Evolutionary conservation across 2,113 vertebrate genomes (phyloP), one percentile per base, ranked within the genome.

Genomic region (Trematomus loennbergii): DNA sequence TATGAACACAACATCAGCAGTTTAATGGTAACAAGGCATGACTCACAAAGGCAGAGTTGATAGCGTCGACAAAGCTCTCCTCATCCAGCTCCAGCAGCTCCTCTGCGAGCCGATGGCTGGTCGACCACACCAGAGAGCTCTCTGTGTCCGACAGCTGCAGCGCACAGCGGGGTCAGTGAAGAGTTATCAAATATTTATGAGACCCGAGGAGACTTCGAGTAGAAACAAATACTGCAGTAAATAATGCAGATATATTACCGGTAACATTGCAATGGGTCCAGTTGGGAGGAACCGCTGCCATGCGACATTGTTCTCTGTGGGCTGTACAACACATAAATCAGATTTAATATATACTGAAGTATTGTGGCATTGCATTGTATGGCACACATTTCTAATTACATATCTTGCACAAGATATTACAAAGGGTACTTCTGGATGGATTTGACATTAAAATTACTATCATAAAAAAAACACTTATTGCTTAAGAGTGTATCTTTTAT

Each of bases 221-320:
- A 29, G 17, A 55, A 58, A 54, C 18, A 59, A 59, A 48, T 36
- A 25, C 12, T 5, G 57, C 15, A 61, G 59, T 46, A 50, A 79
- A 79, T 29, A n/a, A 40, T 20, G 60, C 16, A 64, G 58, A 79
- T 50, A 40, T 57, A 94, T 96, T 96, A 99, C 98, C 88, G 97
- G 98, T 76, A 99, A 94, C 91, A 99, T 95, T 0, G 98, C 98
- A 72, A 99, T 97, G 66, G 98, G 98, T 71, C 98, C 98, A 0
- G 96, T 96, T 52, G 97, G 98, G 83, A 99, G 97, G 92, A 99
- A 99, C 82, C 97, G 95, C 93, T 99, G 98, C 98, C 98, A 99
- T 0, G 98, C 97, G 49, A 99, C 97, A 18, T 97, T 97, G 92
- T 99, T 99, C 88, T 99, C 97, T 29, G 97, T 99, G 85, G 96